These are phyloP conservation scores for Onychostoma macrolepis DNA, from an alignment of 2,113 vertebrate genomes.

Conservation along the genomic window DNA sequence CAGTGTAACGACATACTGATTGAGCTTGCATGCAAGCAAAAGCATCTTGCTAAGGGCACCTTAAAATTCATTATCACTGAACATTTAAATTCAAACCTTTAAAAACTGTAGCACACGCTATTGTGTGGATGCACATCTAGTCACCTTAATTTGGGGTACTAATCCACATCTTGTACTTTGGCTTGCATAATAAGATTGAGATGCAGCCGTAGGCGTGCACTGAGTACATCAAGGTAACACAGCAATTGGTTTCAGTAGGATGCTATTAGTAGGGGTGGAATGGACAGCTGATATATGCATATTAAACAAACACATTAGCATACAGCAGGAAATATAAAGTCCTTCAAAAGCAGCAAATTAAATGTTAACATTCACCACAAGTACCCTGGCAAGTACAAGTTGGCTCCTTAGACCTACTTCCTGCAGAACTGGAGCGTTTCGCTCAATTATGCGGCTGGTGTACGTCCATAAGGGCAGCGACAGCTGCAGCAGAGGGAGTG, in stretches of 20 bases:
- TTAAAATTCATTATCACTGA: not conserved
- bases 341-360: not conserved
- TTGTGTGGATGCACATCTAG: not conserved
- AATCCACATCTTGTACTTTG: not conserved
- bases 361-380: conserved; percentile 1
- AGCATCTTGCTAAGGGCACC: no score
- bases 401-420: conserved; percentile 29
- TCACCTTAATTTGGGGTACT: not conserved
- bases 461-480: conserved; percentile 17
- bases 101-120: not conserved
- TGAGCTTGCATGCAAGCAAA: no score
- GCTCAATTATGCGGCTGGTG: conserved; percentile 27
- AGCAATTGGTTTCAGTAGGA: not conserved
- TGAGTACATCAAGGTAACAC: not conserved
- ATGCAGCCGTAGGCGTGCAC: not conserved
- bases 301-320: conserved; percentile 4
- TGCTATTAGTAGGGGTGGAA: not conserved
- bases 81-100: not conserved
- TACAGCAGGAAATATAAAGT: not conserved
- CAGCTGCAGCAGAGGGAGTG: conserved; percentile 20
- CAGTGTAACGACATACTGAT: not conserved
- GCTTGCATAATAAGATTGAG: not conserved
- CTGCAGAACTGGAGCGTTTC: not conserved
- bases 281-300: not conserved
- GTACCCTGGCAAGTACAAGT: not conserved